These are phyloP conservation scores for Scaptomyza pallida DNA, from an alignment of 1,140 invertebrate species.

Conservation along the genomic window DNA sequence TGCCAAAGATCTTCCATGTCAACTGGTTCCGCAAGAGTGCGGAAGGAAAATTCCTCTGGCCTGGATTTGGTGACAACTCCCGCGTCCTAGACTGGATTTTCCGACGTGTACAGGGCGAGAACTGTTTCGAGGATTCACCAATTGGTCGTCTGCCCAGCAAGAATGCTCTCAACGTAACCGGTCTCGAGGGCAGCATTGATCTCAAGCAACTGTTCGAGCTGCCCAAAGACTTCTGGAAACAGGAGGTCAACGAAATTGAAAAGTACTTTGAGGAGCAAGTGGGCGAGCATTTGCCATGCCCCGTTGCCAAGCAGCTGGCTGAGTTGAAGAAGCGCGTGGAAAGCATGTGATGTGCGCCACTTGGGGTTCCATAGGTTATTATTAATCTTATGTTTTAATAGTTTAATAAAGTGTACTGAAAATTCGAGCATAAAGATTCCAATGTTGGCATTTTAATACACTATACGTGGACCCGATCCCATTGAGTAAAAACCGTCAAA, in stretches of 20 bases:
- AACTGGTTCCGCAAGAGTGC: slow-evolving; percentile 95
- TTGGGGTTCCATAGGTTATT: slow-evolving; percentile 67
- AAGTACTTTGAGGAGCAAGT: slow-evolving; percentile 97
- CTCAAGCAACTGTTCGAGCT: slow-evolving; percentile 93
- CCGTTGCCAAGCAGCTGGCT: slow-evolving; percentile 90
- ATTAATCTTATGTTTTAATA: slow-evolving; percentile 55
- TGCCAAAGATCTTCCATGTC: slow-evolving; percentile 95
- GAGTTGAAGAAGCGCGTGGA: slow-evolving; percentile 88
- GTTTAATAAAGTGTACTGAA: slow-evolving; percentile 68
- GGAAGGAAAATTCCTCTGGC: slow-evolving; percentile 94
- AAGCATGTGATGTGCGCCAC: slow-evolving; percentile 68
- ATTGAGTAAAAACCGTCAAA: too few relatives aligned
- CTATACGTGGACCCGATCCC: too few relatives aligned
- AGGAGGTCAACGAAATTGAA: slow-evolving; percentile 92
- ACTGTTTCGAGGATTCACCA: slow-evolving; percentile 88
- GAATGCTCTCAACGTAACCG: slow-evolving; percentile 88
- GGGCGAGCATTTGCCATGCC: slow-evolving; percentile 91
- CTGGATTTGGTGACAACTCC: slow-evolving; percentile 96
- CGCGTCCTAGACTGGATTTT: slow-evolving; percentile 96
- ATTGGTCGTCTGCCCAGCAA: slow-evolving; percentile 90
- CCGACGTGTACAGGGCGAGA: slow-evolving; percentile 89
- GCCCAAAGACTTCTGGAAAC: slow-evolving; percentile 95
- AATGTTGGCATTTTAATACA: neutral
- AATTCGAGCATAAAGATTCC: slow-evolving; percentile 51
- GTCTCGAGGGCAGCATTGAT: slow-evolving; percentile 87